Evolutionary conservation across 2,888 invertebrate genomes (phyloP), one percentile per base, ranked within the genome.

Genomic region (Ophonus ardosiacus): DNA sequence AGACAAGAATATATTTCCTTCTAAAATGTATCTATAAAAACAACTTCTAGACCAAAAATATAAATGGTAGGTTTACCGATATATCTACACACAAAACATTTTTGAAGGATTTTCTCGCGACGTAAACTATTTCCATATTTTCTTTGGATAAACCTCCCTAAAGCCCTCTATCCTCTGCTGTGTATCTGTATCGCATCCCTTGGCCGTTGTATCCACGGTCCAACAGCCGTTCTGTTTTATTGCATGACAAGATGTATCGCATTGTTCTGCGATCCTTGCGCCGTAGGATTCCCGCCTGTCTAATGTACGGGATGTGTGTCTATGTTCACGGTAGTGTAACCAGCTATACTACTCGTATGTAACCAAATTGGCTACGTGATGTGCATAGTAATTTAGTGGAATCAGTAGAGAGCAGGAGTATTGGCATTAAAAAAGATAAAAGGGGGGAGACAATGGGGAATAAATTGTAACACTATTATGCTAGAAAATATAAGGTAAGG

Each of bases 241-340:
- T 76, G 76, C 76, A 76, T 76, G 40, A 76, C 76, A 76, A 76
- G 76, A 76, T 56, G 76, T 76, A 76, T 76, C 51, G 76, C 76
- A 76, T 76, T 76, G 43, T 76, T 68, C 68, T 15, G 38, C 68
- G 68, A 68, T 68, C 68, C 68, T 68, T 68, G 31, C 68, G 38
- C 38, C 38, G 38, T 38, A 68, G 68, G 68, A 38, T 68, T 68
- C 68, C 68, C 68, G 68, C 68, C 68, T 68, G 68, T 68, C 68
- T 68, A 68, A 68, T 68, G 68, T 68, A 68, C 31, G 68, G 31
- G 68, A 68, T 31, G 24, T 68, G 31, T 63, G 63, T 31, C n/a
- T 68, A 31, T 68, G 68, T 68, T 68, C 68, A 68, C 68, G 68
- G 24, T 38, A 68, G n/a, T 68, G 68, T 68, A 68, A 31, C 68